Evolutionary conservation across 2,888 invertebrate species (phyloP).

Genomic region (Brachyptera putata): DNA sequence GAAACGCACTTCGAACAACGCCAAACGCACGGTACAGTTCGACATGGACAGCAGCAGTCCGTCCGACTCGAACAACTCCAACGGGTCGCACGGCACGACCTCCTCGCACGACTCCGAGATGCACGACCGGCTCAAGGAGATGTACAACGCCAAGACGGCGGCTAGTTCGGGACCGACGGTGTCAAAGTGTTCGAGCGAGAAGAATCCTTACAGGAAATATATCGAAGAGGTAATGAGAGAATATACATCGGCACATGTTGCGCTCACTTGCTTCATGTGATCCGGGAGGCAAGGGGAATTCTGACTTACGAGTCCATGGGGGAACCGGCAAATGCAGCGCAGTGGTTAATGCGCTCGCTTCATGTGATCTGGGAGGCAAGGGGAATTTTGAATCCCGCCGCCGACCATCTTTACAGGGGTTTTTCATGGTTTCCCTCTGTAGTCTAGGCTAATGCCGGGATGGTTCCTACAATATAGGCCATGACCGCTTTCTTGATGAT

Average conservation of each 20-base stretch:
- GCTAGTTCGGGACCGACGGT: conserved; percentile 26
- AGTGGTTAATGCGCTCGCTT: too few relatives aligned
- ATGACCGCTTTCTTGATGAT: too few relatives aligned
- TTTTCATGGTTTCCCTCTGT: too few relatives aligned
- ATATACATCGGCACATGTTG: background rate
- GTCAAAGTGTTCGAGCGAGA: background rate
- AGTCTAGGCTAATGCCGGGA: too few relatives aligned
- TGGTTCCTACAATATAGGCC: too few relatives aligned
- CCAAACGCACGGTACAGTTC: conserved; percentile 32
- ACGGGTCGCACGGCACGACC: conserved; percentile 22
- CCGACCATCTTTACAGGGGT: too few relatives aligned
- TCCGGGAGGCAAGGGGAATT: too few relatives aligned
- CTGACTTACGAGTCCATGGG: too few relatives aligned
- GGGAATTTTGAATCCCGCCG: too few relatives aligned
- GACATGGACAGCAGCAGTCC: conserved; percentile 45
- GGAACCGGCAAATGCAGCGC: too few relatives aligned
- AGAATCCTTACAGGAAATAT: conserved; percentile 27
- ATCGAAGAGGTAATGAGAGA: conserved; percentile 31
- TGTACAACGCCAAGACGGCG: conserved; percentile 31
- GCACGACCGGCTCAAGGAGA: conserved; percentile 41
- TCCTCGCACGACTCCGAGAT: conserved; percentile 38
- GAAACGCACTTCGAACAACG: conserved; percentile 4
- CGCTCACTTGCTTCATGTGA: too few relatives aligned
- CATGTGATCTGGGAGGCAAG: too few relatives aligned
- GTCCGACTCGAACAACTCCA: conserved; percentile 48